phyloP scores from a whole-genome alignment of 37 sponge, comb jelly and placozoan species.

The Eunapius fragilis region DNA sequence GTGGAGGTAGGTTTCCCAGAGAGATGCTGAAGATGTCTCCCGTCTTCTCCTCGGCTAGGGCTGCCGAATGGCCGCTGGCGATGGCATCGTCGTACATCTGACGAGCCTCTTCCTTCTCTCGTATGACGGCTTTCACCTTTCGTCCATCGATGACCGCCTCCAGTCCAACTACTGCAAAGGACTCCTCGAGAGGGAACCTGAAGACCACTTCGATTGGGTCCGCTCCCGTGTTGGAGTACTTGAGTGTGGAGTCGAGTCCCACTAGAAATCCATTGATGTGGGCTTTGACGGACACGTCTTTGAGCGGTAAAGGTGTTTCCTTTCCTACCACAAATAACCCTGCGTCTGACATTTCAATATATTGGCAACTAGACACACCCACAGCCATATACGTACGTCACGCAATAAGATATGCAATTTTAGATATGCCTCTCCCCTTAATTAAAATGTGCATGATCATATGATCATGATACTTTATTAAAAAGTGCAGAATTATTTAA shows the following conservation, averaged over 20 bases:
- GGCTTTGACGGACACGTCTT: constrained; percentile 16
- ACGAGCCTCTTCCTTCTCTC: constrained; percentile 69
- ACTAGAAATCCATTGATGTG: too few relatives aligned
- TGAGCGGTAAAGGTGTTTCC: constrained; percentile 18
- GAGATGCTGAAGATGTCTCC: constrained; percentile 68
- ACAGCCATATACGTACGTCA: too few relatives aligned
- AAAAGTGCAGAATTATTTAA: too few relatives aligned
- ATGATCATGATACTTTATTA: too few relatives aligned
- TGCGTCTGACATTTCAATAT: too few relatives aligned
- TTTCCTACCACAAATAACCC: not conserved
- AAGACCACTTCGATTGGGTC: too few relatives aligned
- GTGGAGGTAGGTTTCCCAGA: constrained; percentile 74
- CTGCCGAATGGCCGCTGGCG: constrained; percentile 62
- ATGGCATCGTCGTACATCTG: constrained; percentile 67
- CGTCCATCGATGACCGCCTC: constrained; percentile 68
- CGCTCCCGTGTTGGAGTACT: too few relatives aligned
- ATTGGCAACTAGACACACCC: too few relatives aligned
- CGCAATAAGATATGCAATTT: too few relatives aligned
- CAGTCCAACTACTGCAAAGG: constrained; percentile 62
- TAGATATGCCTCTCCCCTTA: too few relatives aligned
- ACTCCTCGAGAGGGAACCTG: constrained; percentile 67
- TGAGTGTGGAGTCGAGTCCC: too few relatives aligned
- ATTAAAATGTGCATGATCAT: too few relatives aligned
- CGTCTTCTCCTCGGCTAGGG: constrained; percentile 55
- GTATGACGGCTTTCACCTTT: constrained; percentile 50